phyloP scores from a whole-genome alignment of 64 coral and sea anemone genomes.

The Porites australiensis region DNA sequence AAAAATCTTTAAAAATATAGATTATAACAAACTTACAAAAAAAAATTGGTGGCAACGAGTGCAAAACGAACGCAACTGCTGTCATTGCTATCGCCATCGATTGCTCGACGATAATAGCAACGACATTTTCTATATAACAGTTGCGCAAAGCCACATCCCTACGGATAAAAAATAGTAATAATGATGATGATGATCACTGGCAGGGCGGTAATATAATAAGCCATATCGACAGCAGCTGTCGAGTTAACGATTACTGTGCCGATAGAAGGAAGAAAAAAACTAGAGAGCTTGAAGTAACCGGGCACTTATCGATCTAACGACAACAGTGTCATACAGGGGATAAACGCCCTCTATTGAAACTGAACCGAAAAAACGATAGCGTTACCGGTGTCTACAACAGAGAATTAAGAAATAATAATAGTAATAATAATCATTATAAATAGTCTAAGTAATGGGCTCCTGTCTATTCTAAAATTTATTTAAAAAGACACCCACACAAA shows the following conservation, averaged over 20 bases:
- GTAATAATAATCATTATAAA: background rate
- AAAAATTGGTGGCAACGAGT: background rate
- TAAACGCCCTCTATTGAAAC: background rate
- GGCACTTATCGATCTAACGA: too few species aligned
- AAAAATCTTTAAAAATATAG: background rate
- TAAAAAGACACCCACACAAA: slow-evolving; percentile 3
- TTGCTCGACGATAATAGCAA: background rate
- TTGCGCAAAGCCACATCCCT: background rate
- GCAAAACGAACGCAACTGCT: background rate
- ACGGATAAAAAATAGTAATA: background rate
- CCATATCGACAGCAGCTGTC: slow-evolving; percentile 35
- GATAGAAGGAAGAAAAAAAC: background rate
- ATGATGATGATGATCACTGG: background rate
- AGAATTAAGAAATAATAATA: background rate
- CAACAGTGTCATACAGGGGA: background rate
- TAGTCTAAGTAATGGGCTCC: background rate
- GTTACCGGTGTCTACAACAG: background rate
- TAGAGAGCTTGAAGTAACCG: background rate
- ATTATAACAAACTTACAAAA: background rate
- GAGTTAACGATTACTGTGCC: slow-evolving; percentile 10
- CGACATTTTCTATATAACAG: background rate
- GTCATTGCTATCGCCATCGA: background rate
- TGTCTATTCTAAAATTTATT: too few species aligned
- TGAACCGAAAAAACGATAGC: background rate
- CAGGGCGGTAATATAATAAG: slow-evolving; percentile 48